Evolutionary conservation across 2,113 vertebrate species (phyloP).

Genomic region (Crotalus helleri): DNA sequence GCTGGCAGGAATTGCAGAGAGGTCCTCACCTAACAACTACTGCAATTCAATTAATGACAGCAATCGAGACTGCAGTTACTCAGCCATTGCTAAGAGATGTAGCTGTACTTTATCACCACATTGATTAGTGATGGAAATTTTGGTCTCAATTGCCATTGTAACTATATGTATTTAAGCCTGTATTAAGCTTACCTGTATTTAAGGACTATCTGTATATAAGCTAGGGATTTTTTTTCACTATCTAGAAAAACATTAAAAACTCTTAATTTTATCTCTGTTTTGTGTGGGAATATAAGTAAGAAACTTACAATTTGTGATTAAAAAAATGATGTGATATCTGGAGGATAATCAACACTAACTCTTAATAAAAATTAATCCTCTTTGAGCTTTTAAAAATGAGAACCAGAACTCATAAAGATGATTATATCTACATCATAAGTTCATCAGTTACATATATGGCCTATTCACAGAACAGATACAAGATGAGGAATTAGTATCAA

Average conservation of each 20-base stretch:
- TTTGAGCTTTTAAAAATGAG: neutral
- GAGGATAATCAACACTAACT: neutral
- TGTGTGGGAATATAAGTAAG: neutral
- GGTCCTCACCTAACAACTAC: neutral
- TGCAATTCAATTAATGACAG: neutral
- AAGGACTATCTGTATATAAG: neutral
- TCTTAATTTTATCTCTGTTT: neutral
- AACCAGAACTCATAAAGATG: neutral
- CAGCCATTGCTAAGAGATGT: neutral
- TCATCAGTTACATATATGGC: neutral
- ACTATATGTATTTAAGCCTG: neutral
- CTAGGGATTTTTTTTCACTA: neutral
- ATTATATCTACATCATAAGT: neutral
- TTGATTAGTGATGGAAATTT: neutral
- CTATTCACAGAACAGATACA: neutral
- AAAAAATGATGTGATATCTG: neutral
- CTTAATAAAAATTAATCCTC: neutral
- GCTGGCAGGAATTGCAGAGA: neutral
- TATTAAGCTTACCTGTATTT: neutral
- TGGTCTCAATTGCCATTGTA: neutral
- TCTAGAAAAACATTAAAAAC: conserved; percentile 3
- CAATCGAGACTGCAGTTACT: neutral
- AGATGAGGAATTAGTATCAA: neutral
- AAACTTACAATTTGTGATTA: neutral
- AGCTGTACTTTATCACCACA: neutral